Evolutionary conservation across 2,797 vertebrate genomes (phyloP), one percentile per base, ranked within the genome.

Genomic region (Propithecus deckenii): DNA sequence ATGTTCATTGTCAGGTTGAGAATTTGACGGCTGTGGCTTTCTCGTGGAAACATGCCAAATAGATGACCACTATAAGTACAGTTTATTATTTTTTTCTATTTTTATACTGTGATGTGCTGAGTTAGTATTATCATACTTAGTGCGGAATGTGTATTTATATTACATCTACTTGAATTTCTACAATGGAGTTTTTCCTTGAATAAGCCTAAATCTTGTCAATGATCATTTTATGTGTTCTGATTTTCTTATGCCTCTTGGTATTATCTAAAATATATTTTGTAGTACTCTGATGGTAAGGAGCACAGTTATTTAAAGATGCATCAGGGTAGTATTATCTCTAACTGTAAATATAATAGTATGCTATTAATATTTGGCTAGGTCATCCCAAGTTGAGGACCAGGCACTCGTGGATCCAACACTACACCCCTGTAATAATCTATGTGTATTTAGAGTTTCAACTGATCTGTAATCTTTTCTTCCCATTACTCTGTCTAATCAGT

Each of bases 201-300:
- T 93, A 78, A 72, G 35, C 32, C 20, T 86, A 48, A 86, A 78
- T n/a, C 12, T 93, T 86, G 65, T 11, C 52, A 75, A 0, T 75
- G 43, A 75, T 90, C 14, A 63, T 90, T 96, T 65, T 48, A 67
- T 41, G 2, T 71, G 7, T 80, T 80, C 38, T 89, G 8, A 63
- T 86, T 92, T 85, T 89, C 28, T 41, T 80, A 0, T 85, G 83
- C 10, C 22, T 94, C 23, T 94, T 12, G 13, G 63, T 69, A n/a
- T 79, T 71, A 72, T 79, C 85, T 95, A 61, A 46, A 97, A 63
- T 57, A 74, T 25, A 89, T 97, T 48, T 41, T 85, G 8, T 71
- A 93, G 12, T 81, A 81, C 35, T 32, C 57, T 87, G 28, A 55
- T 48, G 38, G 17, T 63, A 28, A 86, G 65, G 8, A 88, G 30